Evolutionary conservation across 2,888 invertebrate genomes (phyloP).

Genomic region (Germaria angustata): DNA sequence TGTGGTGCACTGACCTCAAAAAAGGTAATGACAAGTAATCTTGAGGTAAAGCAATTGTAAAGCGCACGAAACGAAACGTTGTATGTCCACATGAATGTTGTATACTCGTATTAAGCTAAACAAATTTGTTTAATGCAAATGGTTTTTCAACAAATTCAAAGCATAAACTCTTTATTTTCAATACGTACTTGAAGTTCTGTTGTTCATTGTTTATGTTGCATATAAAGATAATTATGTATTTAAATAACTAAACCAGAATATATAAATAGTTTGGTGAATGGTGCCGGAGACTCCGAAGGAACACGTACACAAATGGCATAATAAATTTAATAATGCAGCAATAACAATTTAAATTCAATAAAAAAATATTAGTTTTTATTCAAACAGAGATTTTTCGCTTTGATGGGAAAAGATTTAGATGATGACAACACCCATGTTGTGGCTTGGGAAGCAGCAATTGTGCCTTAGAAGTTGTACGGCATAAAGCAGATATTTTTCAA

Average conservation of each 20-base stretch:
- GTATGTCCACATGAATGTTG: not conserved
- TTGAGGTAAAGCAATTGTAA: constrained; percentile 63
- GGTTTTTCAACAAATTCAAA: not conserved
- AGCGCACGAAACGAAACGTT: constrained; percentile 48
- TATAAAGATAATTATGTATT: constrained; percentile 46
- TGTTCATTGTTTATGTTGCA: constrained; percentile 22
- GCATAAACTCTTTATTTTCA: not conserved
- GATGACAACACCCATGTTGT: not conserved
- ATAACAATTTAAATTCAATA: constrained; percentile 22
- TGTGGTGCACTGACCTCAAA: constrained; percentile 68
- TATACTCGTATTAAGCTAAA: constrained; percentile 22
- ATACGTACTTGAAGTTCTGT: not conserved
- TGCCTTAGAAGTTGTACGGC: too few species aligned
- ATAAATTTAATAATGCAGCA: not conserved
- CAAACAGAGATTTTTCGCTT: not conserved
- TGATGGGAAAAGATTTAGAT: not conserved
- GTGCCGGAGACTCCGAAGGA: not conserved
- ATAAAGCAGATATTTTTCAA: too few species aligned
- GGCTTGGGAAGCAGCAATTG: too few species aligned
- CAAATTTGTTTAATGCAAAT: constrained; percentile 38
- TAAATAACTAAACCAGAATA: constrained; percentile 25
- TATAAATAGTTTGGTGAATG: constrained; percentile 24
- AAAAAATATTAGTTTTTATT: constrained; percentile 19
- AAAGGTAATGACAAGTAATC: constrained; percentile 68
- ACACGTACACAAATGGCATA: not conserved